Conservation (phyloP, 1,140 invertebrate species). For the Cephus cinctus region DNA sequence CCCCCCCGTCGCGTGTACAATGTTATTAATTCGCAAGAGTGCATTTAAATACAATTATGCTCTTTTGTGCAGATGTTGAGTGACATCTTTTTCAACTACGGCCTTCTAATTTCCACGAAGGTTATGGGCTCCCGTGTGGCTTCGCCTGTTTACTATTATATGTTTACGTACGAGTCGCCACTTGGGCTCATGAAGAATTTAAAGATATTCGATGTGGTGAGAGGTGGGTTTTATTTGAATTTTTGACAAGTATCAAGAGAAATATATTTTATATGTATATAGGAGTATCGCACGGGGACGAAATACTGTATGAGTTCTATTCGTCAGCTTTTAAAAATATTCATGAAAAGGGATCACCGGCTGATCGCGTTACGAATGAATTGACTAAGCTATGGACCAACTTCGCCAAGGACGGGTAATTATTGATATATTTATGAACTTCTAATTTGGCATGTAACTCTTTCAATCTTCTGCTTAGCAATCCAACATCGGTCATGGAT, state of each 20-base stretch:
- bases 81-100: constrained; percentile 33
- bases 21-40: too few relatives aligned
- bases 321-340: constrained; percentile 40
- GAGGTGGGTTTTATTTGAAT: constrained; percentile 27
- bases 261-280: neutral
- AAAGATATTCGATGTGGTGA: constrained; percentile 18
- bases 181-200: constrained; percentile 41
- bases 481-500: constrained; percentile 51
- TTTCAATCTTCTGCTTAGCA: constrained; percentile 41
- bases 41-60: too few relatives aligned
- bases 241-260: neutral
- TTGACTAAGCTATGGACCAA: constrained; percentile 55
- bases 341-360: constrained; percentile 29
- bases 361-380: constrained; percentile 39
- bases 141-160: constrained; percentile 44
- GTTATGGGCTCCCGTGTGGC: constrained; percentile 33
- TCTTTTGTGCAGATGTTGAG: constrained; percentile 38
- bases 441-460: too few relatives aligned
- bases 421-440: constrained; percentile 20
- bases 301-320: constrained; percentile 67
- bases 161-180: constrained; percentile 38
- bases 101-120: constrained; percentile 26
- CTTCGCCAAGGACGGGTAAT: constrained; percentile 58
- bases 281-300: constrained; percentile 69
- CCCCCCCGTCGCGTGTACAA: too few relatives aligned